Conservation (phyloP, 2,113 vertebrate genomes). For the Microcebus lehilahytsara region DNA sequence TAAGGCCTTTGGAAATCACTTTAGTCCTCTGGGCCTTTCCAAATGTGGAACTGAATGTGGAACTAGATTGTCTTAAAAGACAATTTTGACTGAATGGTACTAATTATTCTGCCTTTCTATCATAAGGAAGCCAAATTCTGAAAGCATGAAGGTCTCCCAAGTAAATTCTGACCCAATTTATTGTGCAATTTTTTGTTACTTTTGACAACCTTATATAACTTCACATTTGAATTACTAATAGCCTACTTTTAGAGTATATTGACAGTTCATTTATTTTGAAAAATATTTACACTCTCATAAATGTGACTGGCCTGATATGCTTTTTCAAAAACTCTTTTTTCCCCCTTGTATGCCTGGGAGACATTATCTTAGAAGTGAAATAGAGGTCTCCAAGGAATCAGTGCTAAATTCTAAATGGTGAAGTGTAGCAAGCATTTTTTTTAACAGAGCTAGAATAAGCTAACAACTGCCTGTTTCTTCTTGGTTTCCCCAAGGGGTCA, state of each 20-base stretch:
- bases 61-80: neutral
- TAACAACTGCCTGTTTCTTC: neutral
- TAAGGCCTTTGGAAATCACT: neutral
- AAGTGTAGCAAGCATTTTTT: slow-evolving; percentile 32
- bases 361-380: slow-evolving; percentile 61
- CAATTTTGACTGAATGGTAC: neutral
- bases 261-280: slow-evolving; percentile 32
- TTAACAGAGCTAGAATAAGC: slow-evolving; percentile 7
- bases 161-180: neutral
- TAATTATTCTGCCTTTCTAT: slow-evolving; percentile 1
- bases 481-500: neutral
- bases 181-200: neutral
- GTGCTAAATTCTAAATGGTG: slow-evolving; percentile 24
- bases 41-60: neutral
- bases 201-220: neutral
- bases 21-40: neutral
- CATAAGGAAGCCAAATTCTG: neutral
- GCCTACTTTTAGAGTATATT: neutral
- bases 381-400: slow-evolving; percentile 24
- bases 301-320: neutral
- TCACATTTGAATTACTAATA: neutral
- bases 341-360: neutral
- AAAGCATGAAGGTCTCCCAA: neutral
- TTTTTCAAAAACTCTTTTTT: neutral
- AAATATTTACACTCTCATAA: slow-evolving; percentile 45